Evolutionary conservation across 2,113 vertebrate species (phyloP).

Genomic region (Rhea americana): DNA sequence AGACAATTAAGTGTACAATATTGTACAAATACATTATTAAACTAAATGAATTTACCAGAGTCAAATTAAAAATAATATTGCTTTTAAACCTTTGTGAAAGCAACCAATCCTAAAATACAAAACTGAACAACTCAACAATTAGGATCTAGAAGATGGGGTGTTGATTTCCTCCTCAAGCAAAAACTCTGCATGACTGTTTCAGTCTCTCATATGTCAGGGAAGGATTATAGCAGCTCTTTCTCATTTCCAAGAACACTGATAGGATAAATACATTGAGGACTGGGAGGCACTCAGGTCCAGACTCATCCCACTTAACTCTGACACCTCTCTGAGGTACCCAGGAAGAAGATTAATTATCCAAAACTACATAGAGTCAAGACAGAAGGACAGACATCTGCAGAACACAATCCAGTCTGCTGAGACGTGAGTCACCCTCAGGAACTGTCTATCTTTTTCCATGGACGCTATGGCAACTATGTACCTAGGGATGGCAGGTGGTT

Average conservation of each 20-base stretch:
- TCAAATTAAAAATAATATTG: not conserved
- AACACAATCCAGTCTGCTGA: not conserved
- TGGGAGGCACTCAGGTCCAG: constrained; percentile 7
- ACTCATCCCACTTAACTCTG: constrained; percentile 10
- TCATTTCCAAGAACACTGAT: not conserved
- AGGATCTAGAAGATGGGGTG: not conserved
- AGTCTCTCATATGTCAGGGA: constrained; percentile 36
- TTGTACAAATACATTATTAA: not conserved
- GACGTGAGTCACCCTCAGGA: not conserved
- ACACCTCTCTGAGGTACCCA: not conserved
- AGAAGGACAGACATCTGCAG: not conserved
- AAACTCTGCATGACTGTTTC: not conserved
- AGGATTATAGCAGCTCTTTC: constrained; percentile 42
- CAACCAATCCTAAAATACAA: not conserved
- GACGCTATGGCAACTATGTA: not conserved
- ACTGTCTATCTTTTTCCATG: not conserved
- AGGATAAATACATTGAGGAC: constrained; percentile 52
- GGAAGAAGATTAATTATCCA: not conserved
- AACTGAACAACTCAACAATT: not conserved
- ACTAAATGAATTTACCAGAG: not conserved
- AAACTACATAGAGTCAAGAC: not conserved
- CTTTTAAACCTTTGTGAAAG: not conserved
- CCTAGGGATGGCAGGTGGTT: not conserved
- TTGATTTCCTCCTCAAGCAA: not conserved
- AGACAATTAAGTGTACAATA: not conserved